Evolutionary conservation across 2,888 invertebrate genomes (phyloP), one percentile per base, ranked within the genome.

Genomic region (Himalopsyche kuldschensis): DNA sequence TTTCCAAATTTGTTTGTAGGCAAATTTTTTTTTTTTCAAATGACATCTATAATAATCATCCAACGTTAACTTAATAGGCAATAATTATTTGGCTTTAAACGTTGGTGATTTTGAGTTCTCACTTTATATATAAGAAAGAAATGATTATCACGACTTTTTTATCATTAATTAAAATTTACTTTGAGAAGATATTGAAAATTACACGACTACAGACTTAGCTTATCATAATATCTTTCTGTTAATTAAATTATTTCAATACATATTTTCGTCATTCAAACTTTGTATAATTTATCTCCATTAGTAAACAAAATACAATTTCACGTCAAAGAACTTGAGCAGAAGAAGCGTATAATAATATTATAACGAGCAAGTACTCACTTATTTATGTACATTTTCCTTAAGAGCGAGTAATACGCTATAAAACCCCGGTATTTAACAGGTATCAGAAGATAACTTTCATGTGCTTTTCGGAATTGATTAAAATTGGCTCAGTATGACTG

Each of bases 341-440:
- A 55, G 55, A 55, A n/a, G 20, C 55, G 55, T 55, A 55, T 55
- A 55, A 55, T 55, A 55, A 55, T 55, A 20, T 55, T 55, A 55
- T 20, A 55, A 55, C 55, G 55, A 55, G 55, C 24, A 41, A 41
- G 41, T 3, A 15, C 15, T 41, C 15, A 15, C 55, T 55, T 55
- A 55, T 75, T 75, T 55, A 17, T 20, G 27, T 3, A 69, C 69
- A 69, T 75, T 80, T 78, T 82, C 82, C 31, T 76, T n/a, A 10
- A 31, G 17, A 27, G 32, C 47, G 24, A 78, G n/a, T 55, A 82
- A 76, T 78, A 77, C 63, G 30, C 82, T 46, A 35, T 55, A 82
- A 76, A 35, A 77, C 63, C 31, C 78, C 63, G 24, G 41, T 78
- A 78, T 55, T 55, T 55, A 55, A 55, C 55, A 55, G 55, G 55